These are phyloP conservation scores for Malurus splendens DNA, from an alignment of 2,797 vertebrate genomes.

Conservation along the genomic window DNA sequence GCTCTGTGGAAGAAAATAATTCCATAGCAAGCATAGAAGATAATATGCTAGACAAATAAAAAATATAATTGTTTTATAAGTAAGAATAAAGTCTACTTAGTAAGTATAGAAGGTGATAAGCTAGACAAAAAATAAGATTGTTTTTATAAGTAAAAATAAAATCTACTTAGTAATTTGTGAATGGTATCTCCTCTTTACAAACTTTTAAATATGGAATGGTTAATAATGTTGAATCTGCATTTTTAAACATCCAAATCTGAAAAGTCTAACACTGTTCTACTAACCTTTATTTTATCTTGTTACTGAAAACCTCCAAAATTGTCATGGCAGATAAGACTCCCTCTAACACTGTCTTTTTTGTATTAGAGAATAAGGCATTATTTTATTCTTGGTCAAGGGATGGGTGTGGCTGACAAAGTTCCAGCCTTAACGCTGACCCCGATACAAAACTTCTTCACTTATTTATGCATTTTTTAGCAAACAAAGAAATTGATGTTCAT, in stretches of 20 bases:
- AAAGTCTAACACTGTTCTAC: not conserved
- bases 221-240: not conserved
- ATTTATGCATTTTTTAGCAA: not conserved
- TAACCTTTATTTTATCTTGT: not conserved
- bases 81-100: not conserved
- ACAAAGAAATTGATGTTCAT: not conserved
- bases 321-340: rapidly evolving
- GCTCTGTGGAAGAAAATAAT: not conserved
- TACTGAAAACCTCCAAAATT: not conserved
- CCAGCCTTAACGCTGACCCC: rapidly evolving
- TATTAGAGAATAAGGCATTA: not conserved
- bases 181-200: not conserved
- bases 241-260: not conserved
- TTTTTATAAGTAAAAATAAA: not conserved
- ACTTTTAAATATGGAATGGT: not conserved
- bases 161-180: not conserved
- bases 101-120: not conserved
- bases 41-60: not conserved
- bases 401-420: not conserved
- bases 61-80: not conserved
- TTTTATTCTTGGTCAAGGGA: not conserved
- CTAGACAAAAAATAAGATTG: not conserved
- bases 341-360: not conserved
- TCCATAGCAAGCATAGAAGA: not conserved
- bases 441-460: not conserved